Conservation (phyloP, 2,113 vertebrate genomes). For the Columba janthina region DNA sequence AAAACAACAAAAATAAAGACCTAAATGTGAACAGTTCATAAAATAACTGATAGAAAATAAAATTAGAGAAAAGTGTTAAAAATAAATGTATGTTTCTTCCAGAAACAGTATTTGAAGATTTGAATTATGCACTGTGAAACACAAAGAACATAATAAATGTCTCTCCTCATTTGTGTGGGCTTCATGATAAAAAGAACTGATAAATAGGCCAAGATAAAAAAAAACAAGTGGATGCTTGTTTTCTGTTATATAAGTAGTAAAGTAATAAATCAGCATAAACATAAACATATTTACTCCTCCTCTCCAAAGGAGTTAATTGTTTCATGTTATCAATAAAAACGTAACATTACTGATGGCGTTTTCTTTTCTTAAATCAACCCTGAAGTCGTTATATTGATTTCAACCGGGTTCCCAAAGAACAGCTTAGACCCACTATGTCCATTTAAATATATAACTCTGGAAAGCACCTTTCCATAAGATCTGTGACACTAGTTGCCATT, state of each 20-base stretch:
- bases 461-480: constrained; percentile 26
- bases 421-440: background rate
- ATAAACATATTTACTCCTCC: constrained; percentile 29
- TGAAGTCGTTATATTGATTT: constrained; percentile 16
- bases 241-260: constrained; percentile 21
- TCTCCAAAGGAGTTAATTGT: constrained; percentile 41
- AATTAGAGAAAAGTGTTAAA: background rate
- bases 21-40: background rate
- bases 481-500: constrained; percentile 31
- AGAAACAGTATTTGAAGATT: constrained; percentile 13
- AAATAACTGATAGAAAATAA: constrained; percentile 3
- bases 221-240: constrained; percentile 8
- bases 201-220: constrained; percentile 52
- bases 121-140: constrained; percentile 50
- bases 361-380: constrained; percentile 40
- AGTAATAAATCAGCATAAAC: constrained; percentile 47
- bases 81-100: constrained; percentile 10
- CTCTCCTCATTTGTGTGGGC: constrained; percentile 30
- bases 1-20: background rate
- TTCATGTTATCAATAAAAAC: constrained; percentile 28
- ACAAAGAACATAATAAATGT: constrained; percentile 41
- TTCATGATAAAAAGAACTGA: constrained; percentile 40
- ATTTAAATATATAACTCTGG: constrained; percentile 35
- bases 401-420: background rate
- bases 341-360: constrained; percentile 32